Evolutionary conservation across 2,797 vertebrate species (phyloP).

Genomic region (Choloepus didactylus): DNA sequence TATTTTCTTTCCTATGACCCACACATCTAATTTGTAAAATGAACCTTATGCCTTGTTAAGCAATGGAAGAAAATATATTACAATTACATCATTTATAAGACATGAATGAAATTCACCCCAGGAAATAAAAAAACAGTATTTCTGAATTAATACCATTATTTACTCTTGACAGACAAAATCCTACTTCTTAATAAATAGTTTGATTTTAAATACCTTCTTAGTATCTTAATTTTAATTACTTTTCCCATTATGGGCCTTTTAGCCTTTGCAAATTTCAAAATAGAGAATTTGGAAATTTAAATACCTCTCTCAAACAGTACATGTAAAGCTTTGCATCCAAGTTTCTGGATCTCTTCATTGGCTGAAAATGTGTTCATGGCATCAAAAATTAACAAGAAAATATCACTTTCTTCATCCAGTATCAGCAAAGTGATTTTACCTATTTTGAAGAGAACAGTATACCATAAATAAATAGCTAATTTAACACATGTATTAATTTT

Average conservation of each 20-base stretch:
- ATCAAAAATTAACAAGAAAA: slow-evolving; percentile 93
- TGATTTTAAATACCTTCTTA: background rate
- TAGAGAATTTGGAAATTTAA: slow-evolving; percentile 43
- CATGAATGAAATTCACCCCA: slow-evolving; percentile 50
- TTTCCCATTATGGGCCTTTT: background rate
- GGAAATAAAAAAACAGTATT: background rate
- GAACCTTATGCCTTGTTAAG: slow-evolving; percentile 15
- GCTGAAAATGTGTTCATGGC: slow-evolving; percentile 92
- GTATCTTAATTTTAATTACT: background rate
- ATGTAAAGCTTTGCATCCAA: slow-evolving; percentile 93
- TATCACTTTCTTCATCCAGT: slow-evolving; percentile 94
- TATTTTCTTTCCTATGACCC: slow-evolving; percentile 34
- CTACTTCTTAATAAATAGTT: slow-evolving; percentile 1
- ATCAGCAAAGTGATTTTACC: slow-evolving; percentile 90
- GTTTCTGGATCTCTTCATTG: slow-evolving; percentile 93
- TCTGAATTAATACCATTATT: slow-evolving; percentile 32
- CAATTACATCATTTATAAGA: background rate
- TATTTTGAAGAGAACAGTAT: slow-evolving; percentile 83
- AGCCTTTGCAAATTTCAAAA: slow-evolving; percentile 8
- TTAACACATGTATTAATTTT: background rate
- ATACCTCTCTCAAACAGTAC: slow-evolving; percentile 94
- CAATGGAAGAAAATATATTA: slow-evolving; percentile 50
- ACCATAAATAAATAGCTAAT: background rate
- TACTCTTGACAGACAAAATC: background rate
- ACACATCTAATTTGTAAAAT: slow-evolving; percentile 30